These are phyloP conservation scores for Cyphomyrus plagiostoma DNA, from an alignment of 2,113 vertebrate genomes.

Conservation along the genomic window DNA sequence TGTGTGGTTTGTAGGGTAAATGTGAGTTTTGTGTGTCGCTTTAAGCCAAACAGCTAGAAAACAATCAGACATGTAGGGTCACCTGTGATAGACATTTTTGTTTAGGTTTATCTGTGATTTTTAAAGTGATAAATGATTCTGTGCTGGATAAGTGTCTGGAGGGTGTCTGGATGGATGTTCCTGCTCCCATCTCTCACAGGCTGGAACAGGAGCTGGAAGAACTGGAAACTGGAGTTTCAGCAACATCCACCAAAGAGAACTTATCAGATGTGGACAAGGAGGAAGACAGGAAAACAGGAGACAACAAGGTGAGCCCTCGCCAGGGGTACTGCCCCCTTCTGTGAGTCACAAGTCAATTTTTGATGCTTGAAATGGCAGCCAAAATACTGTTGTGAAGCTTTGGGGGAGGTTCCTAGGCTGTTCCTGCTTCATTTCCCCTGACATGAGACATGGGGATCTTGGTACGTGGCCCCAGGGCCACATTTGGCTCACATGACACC, in stretches of 20 bases:
- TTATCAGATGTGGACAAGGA: slow-evolving; percentile 41
- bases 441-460: background rate
- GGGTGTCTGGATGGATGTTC: background rate
- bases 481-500: background rate
- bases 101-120: background rate
- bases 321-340: background rate
- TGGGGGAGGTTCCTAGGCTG: background rate
- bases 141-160: background rate
- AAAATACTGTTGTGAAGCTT: background rate
- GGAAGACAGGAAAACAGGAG: slow-evolving; percentile 40
- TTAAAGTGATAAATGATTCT: background rate
- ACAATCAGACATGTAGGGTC: background rate
- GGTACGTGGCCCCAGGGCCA: background rate
- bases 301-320: slow-evolving; percentile 57
- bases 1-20: background rate
- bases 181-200: slow-evolving; percentile 47
- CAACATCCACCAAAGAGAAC: slow-evolving; percentile 56
- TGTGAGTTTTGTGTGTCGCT: background rate
- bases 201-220: slow-evolving; percentile 74
- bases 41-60: background rate
- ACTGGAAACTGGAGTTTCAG: slow-evolving; percentile 64
- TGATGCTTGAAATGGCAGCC: background rate
- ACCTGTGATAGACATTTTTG: background rate
- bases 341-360: background rate
- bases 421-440: background rate